Evolutionary conservation across 2,797 vertebrate genomes (phyloP).

Genomic region (Silurus lanzhouensis): DNA sequence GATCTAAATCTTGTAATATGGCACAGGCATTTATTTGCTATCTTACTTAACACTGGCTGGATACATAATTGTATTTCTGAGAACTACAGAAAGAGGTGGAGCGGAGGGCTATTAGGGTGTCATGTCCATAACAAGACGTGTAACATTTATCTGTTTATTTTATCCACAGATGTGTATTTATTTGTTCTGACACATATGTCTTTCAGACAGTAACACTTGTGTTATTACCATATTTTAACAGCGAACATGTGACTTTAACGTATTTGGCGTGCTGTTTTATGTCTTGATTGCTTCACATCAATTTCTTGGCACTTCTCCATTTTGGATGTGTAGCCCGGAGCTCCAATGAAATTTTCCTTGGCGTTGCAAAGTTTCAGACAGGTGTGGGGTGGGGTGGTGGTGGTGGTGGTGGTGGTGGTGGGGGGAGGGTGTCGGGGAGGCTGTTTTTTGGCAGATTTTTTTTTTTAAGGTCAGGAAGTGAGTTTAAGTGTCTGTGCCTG

Average conservation of each 20-base stretch:
- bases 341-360: neutral
- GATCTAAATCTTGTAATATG: neutral
- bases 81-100: neutral
- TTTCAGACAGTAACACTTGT: neutral
- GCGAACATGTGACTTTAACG: neutral
- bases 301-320: neutral
- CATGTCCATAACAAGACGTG: neutral
- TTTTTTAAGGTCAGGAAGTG: slow-evolving; percentile 12
- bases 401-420: no score
- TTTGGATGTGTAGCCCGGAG: neutral
- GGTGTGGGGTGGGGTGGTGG: neutral
- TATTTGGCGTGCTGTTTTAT: slow-evolving; percentile 2
- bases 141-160: neutral
- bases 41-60: neutral
- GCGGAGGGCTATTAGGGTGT: no score
- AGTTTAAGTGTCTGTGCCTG: neutral
- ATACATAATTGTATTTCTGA: neutral
- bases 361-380: neutral
- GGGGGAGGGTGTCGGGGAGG: no score
- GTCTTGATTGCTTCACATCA: slow-evolving; percentile 11
- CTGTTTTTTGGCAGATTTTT: slow-evolving; percentile 6
- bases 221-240: neutral
- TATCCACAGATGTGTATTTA: neutral
- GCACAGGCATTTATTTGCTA: neutral
- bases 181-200: neutral